phyloP scores from a whole-genome alignment of 2,113 vertebrate genomes.

The Podarcis cretensis region DNA sequence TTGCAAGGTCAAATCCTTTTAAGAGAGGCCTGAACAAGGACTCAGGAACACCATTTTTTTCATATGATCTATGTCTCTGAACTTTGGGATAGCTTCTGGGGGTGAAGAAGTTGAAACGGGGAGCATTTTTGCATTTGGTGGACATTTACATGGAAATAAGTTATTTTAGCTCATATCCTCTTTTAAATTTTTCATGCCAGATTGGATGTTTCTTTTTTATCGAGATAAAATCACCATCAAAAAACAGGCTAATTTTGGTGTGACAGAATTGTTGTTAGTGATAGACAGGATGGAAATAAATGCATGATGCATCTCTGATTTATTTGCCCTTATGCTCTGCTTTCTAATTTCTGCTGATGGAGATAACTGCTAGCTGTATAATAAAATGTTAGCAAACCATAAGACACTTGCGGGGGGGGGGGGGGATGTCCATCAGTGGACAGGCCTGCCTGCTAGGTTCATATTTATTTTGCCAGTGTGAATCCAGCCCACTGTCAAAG shows the following conservation, averaged over 20 bases:
- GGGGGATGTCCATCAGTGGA: neutral
- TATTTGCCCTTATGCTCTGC: neutral
- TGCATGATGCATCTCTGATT: neutral
- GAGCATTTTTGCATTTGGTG: neutral
- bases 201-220: neutral
- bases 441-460: neutral
- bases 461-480: neutral
- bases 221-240: neutral
- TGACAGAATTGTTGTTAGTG: neutral
- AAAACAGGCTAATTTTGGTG: neutral
- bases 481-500: neutral
- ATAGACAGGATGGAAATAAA: constrained; percentile 3
- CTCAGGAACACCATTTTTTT: neutral
- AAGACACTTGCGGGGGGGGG: neutral
- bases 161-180: neutral
- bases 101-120: neutral
- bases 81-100: neutral
- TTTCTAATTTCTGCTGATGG: neutral
- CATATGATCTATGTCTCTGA: neutral
- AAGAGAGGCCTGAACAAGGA: neutral
- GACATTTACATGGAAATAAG: neutral
- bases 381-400: neutral
- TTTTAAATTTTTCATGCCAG: neutral
- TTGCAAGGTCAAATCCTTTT: neutral
- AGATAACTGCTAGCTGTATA: neutral